Percentiles rank a stretch among this genome's conserved stretches.
These are phyloP conservation scores for Empidonax alnorum DNA, from an alignment of 2,113 vertebrate species.

Conservation along the genomic window DNA sequence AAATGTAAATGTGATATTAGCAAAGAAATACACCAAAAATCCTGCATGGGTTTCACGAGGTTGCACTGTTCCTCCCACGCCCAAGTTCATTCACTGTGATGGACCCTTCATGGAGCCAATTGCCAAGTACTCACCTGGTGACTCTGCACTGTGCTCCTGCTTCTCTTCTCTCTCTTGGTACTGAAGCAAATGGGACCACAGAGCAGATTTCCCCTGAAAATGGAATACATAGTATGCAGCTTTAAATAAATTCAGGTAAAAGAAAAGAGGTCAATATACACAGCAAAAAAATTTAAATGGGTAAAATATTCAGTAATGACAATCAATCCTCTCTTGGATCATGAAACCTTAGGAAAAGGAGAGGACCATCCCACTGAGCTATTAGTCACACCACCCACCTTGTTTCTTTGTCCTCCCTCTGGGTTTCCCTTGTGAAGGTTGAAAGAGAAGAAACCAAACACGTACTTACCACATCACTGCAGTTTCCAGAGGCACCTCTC, in stretches of 20 bases:
- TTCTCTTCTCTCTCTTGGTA: conserved; percentile 92
- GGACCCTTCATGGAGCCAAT: neutral
- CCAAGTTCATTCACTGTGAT: neutral
- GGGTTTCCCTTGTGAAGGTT: neutral
- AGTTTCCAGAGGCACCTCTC: neutral
- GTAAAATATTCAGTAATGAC: neutral
- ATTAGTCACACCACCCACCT: neutral
- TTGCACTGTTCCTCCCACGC: neutral
- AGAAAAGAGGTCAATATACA: neutral
- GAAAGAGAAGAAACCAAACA: neutral
- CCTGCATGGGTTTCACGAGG: neutral
- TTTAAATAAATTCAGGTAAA: neutral
- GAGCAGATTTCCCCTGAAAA: conserved; percentile 91
- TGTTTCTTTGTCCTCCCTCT: neutral
- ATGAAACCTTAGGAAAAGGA: neutral
- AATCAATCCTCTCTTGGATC: neutral
- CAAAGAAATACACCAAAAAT: neutral
- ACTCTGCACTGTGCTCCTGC: conserved; percentile 80
- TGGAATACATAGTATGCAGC: neutral
- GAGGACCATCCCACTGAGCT: neutral
- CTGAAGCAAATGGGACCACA: conserved; percentile 97
- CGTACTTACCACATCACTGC: neutral
- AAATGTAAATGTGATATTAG: neutral
- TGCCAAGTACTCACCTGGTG: conserved; percentile 80
- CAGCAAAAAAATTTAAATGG: neutral